phyloP scores from a whole-genome alignment of 1,140 invertebrate genomes.

The Anagrus nilaparvatae region DNA sequence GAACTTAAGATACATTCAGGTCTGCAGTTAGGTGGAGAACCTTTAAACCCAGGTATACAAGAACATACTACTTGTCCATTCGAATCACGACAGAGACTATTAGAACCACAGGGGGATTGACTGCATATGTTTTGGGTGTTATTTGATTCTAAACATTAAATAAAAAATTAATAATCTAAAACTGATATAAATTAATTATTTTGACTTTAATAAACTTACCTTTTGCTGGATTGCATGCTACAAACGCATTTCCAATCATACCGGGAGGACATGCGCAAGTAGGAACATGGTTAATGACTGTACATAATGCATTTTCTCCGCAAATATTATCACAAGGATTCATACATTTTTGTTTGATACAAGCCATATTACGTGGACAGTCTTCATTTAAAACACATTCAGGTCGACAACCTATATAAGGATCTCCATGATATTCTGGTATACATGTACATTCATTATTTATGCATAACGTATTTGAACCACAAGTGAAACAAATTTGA shows the following conservation, averaged over 20 bases:
- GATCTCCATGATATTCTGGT: conserved; percentile 40
- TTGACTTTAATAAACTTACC: conserved; percentile 23
- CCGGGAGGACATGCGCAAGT: conserved; percentile 43
- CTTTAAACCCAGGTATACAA: conserved; percentile 47
- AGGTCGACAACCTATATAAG: conserved; percentile 39
- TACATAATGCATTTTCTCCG: conserved; percentile 44
- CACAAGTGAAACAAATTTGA: too few species aligned
- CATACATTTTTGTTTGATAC: conserved; percentile 42
- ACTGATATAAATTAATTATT: too few species aligned
- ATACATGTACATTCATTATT: conserved; percentile 38
- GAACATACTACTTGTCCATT: conserved; percentile 45
- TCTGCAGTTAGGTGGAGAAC: conserved; percentile 44
- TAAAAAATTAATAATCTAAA: too few species aligned
- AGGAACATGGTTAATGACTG: conserved; percentile 42
- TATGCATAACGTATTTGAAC: conserved; percentile 37
- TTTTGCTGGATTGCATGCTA: conserved; percentile 28
- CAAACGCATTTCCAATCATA: conserved; percentile 45
- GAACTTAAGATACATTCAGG: conserved; percentile 47
- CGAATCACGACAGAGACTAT: conserved; percentile 49
- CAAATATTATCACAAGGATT: conserved; percentile 48
- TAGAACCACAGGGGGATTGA: conserved; percentile 63
- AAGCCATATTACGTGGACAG: conserved; percentile 41
- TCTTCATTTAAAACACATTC: conserved; percentile 42
- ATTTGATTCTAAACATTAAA: too few species aligned
- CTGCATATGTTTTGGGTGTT: conserved; percentile 42